Conservation (phyloP, 2,113 vertebrate genomes). For the Felis chaus region DNA sequence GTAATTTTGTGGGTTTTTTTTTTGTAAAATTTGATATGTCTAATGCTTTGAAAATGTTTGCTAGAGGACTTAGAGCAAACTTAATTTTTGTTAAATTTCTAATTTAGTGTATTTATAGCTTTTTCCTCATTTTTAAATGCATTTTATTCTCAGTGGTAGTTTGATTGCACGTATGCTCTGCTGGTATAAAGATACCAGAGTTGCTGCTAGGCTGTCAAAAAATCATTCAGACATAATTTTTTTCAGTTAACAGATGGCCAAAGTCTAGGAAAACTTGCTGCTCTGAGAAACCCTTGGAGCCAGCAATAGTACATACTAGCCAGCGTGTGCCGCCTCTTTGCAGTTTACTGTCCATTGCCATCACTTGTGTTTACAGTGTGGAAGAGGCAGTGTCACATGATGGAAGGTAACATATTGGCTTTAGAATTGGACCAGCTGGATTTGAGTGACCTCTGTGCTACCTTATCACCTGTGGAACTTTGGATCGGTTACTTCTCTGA, state of each 20-base stretch:
- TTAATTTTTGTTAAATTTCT: slow-evolving; percentile 62
- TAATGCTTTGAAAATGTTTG: slow-evolving; percentile 56
- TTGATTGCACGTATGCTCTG: slow-evolving; percentile 35
- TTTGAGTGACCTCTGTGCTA: background rate
- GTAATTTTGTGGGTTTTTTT: slow-evolving; percentile 54
- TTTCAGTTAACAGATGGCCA: slow-evolving; percentile 15
- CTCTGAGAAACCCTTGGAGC: background rate
- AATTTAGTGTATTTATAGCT: slow-evolving; percentile 33
- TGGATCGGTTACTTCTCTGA: background rate
- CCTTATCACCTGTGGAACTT: background rate
- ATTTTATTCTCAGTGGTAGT: slow-evolving; percentile 58
- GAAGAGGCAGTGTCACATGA: background rate
- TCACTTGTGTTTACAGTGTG: background rate
- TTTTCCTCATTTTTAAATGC: slow-evolving; percentile 52
- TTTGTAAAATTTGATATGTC: slow-evolving; percentile 30
- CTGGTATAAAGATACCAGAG: slow-evolving; percentile 43
- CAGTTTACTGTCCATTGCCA: background rate
- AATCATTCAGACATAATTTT: background rate
- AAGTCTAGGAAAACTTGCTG: background rate
- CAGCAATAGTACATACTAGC: background rate
- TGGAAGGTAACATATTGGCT: background rate
- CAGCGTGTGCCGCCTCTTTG: background rate
- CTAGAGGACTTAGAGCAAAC: slow-evolving; percentile 37
- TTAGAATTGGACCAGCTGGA: background rate
- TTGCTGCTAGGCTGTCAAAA: slow-evolving; percentile 15